Evolutionary conservation across 2,888 invertebrate species (phyloP).

Genomic region (Heliconius cydno): DNA sequence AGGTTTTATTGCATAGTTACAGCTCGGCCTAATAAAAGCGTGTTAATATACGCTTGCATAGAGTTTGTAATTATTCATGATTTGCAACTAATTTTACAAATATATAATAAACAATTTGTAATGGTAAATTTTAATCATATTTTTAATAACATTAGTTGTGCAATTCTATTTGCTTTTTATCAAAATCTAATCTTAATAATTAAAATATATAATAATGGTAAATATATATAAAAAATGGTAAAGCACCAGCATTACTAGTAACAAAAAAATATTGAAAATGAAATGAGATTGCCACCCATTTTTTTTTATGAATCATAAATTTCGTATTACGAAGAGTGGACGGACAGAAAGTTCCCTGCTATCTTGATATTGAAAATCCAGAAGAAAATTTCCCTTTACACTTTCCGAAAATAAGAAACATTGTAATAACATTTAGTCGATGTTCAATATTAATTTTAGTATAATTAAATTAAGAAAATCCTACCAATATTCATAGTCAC

Average conservation of each 20-base stretch:
- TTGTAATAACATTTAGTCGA: background rate
- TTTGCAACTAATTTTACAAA: no score
- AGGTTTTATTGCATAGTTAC: no score
- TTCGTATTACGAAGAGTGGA: background rate
- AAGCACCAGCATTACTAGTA: background rate
- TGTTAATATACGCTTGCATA: no score
- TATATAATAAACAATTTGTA: no score
- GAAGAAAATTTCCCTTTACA: background rate
- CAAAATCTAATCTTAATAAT: background rate
- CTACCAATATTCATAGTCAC: background rate
- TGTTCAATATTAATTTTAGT: no score
- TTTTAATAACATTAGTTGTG: background rate
- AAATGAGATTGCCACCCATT: background rate
- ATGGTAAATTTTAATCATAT: no score
- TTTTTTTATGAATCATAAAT: background rate
- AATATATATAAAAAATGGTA: background rate
- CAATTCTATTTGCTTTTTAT: background rate
- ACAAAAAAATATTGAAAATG: background rate
- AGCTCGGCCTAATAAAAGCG: no score
- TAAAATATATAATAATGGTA: background rate
- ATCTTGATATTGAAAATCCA: background rate
- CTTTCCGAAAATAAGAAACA: background rate
- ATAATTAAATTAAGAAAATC: background rate
- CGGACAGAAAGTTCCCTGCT: background rate
- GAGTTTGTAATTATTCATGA: background rate